These are phyloP conservation scores for Euplagia quadripunctaria DNA, from an alignment of 2,888 invertebrate species.

Conservation along the genomic window DNA sequence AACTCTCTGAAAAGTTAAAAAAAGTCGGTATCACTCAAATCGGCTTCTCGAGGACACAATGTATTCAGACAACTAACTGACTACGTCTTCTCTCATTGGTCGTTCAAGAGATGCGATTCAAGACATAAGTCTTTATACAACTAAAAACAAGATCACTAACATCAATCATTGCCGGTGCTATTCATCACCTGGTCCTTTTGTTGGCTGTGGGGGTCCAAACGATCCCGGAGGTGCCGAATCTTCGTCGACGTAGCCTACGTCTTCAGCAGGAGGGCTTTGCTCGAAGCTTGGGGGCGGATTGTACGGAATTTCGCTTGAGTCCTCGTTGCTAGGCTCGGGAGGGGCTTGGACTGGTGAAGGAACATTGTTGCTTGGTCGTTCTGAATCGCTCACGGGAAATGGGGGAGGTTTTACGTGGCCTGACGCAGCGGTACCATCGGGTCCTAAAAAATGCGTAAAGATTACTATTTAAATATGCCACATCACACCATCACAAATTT, in stretches of 20 bases:
- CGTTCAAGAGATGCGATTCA: slow-evolving; percentile 11
- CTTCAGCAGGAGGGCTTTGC: slow-evolving; percentile 54
- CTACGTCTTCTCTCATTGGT: slow-evolving; percentile 6
- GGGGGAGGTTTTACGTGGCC: slow-evolving; percentile 86
- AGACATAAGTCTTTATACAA: slow-evolving; percentile 28
- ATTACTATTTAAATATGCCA: background rate
- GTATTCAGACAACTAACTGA: slow-evolving; percentile 3
- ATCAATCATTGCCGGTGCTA: slow-evolving; percentile 79
- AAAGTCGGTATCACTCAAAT: slow-evolving; percentile 34
- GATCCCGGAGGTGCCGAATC: slow-evolving; percentile 68
- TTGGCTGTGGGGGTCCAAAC: slow-evolving; percentile 74
- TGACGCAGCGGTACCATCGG: slow-evolving; percentile 87
- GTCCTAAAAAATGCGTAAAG: slow-evolving; percentile 62
- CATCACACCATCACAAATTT: background rate
- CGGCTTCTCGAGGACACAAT: slow-evolving; percentile 10
- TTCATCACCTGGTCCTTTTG: slow-evolving; percentile 84
- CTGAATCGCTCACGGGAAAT: slow-evolving; percentile 73
- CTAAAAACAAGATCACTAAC: slow-evolving; percentile 78
- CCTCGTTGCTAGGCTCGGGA: slow-evolving; percentile 50
- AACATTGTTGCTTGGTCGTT: slow-evolving; percentile 60
- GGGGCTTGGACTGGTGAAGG: slow-evolving; percentile 51
- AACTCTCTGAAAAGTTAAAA: slow-evolving; percentile 37
- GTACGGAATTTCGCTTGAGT: slow-evolving; percentile 43
- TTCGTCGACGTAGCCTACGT: slow-evolving; percentile 72
- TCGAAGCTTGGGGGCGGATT: slow-evolving; percentile 52